Percentiles rank a stretch among this genome's conserved stretches.
These are phyloP conservation scores for Dasyornis broadbenti DNA, from an alignment of 2,113 vertebrate species.

Conservation along the genomic window DNA sequence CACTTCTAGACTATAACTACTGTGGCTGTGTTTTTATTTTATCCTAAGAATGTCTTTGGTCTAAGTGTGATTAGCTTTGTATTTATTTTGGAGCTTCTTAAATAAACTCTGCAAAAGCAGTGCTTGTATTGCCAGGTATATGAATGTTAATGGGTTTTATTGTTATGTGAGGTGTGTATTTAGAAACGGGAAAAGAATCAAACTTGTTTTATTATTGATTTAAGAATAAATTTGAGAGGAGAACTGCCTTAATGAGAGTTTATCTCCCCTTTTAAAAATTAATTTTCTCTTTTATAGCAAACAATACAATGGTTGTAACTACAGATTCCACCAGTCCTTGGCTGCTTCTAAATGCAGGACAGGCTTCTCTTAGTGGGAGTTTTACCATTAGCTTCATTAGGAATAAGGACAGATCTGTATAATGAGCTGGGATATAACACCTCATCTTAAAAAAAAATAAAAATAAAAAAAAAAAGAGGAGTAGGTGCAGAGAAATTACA, in stretches of 20 bases:
- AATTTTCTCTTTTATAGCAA: neutral
- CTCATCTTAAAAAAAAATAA: neutral
- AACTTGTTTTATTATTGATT: neutral
- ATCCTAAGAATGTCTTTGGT: neutral
- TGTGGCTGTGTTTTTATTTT: neutral
- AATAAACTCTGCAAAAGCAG: neutral
- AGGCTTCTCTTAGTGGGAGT: neutral
- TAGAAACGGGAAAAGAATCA: neutral
- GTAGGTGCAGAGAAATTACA: neutral
- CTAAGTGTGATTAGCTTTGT: neutral
- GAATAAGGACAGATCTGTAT: neutral
- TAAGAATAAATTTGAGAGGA: neutral
- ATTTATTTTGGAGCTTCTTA: neutral
- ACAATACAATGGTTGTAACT: neutral
- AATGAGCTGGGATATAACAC: neutral
- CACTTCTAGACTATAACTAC: constrained; percentile 33
- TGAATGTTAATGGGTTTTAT: neutral
- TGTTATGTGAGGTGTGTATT: neutral
- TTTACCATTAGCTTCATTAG: neutral
- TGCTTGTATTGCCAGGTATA: neutral
- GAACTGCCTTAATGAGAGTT: neutral
- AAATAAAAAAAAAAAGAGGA: neutral
- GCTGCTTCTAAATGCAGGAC: neutral
- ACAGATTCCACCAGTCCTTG: neutral
- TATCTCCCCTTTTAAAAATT: neutral